phyloP scores from a whole-genome alignment of 2,113 vertebrate genomes.

The Peromyscus polionotus region DNA sequence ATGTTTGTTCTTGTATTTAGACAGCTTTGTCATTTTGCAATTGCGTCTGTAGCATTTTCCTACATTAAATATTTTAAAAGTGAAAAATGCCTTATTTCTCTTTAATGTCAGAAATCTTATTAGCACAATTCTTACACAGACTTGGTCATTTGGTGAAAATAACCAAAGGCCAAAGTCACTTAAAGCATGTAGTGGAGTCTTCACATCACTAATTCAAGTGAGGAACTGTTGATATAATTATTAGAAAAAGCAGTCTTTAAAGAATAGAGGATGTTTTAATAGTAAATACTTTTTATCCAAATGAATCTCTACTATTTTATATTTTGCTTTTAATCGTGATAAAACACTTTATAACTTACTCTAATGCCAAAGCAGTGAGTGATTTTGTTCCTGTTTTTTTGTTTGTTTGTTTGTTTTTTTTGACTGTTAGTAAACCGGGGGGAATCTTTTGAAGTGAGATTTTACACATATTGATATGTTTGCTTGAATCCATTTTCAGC shows the following conservation, averaged over 20 bases:
- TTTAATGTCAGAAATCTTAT: neutral
- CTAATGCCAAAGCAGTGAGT: neutral
- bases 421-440: neutral
- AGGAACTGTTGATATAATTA: neutral
- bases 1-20: neutral
- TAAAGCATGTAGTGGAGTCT: neutral
- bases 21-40: neutral
- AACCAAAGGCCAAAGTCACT: neutral
- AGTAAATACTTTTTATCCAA: constrained; percentile 42
- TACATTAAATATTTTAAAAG: neutral
- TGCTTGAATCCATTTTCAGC: constrained; percentile 18
- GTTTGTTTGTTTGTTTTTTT: neutral
- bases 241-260: neutral
- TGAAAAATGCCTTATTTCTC: neutral
- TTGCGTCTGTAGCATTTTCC: neutral
- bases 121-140: neutral
- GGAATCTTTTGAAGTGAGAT: neutral
- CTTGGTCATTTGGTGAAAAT: neutral
- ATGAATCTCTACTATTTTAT: neutral
- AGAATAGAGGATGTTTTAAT: neutral
- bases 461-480: neutral
- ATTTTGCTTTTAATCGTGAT: constrained; percentile 20
- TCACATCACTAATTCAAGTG: neutral
- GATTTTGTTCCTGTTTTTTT: neutral
- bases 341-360: neutral